Evolutionary conservation across 2,888 invertebrate genomes (phyloP).

Genomic region (Prenolepis imparis): DNA sequence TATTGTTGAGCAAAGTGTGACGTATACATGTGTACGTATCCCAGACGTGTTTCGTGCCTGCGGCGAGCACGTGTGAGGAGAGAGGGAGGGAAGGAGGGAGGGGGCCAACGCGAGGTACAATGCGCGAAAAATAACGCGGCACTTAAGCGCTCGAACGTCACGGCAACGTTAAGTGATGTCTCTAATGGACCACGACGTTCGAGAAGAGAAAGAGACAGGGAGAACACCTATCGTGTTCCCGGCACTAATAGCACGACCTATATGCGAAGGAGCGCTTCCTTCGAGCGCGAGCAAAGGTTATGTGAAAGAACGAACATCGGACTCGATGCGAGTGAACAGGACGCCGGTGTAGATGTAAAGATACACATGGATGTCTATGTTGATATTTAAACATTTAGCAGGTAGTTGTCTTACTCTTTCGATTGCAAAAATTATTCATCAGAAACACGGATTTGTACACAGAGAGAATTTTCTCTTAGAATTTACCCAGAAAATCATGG

Average conservation of each 20-base stretch:
- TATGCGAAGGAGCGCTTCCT: conserved; percentile 45
- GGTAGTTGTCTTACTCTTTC: not conserved
- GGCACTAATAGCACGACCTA: conserved; percentile 49
- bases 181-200: conserved; percentile 54
- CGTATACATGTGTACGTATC: conserved; percentile 28
- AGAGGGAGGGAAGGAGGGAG: not conserved
- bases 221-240: conserved; percentile 41
- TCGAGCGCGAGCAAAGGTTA: conserved; percentile 38
- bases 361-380: not conserved
- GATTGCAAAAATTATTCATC: not conserved
- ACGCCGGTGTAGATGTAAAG: not conserved
- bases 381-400: conserved; percentile 27
- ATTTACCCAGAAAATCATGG: too few relatives aligned
- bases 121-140: conserved; percentile 58
- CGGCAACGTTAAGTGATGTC: conserved; percentile 55
- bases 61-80: not conserved
- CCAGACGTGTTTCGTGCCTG: conserved; percentile 39
- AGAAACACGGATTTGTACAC: not conserved
- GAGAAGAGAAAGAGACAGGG: not conserved
- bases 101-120: conserved; percentile 23
- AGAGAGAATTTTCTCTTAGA: too few relatives aligned
- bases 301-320: conserved; percentile 28
- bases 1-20: conserved; percentile 30
- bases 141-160: conserved; percentile 57
- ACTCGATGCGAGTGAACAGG: not conserved